Evolutionary conservation across 2,888 invertebrate species (phyloP), one percentile per base, ranked within the genome.

Genomic region (Nebria brevicollis): DNA sequence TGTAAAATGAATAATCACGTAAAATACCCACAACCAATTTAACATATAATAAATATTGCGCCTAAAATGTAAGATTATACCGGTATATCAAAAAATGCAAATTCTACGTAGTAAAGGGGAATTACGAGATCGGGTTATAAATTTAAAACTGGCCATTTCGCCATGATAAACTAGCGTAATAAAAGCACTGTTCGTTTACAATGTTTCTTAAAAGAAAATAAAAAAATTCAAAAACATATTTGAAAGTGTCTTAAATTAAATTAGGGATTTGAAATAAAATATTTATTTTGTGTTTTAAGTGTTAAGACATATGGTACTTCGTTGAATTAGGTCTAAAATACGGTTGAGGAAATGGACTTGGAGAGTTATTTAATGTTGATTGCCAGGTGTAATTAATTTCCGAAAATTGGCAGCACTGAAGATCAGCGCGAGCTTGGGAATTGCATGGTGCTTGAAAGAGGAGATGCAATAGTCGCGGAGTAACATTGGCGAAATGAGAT

Each of bases 121-220:
- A 42, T 34, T 34, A 42, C 7, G n/a, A 10, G 20, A 42, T 6
- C n/a, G 34, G 41, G 78, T 74, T 79, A 65, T 79, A 79, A 79
- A 79, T 79, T 79, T 79, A 41, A 65, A 73, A 65, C 74, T 66
- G 73, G 73, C 64, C 78, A 42, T 64, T 79, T 79, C 8, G 64
- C 74, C 73, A 79, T 79, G 78, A 79, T 79, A 79, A 79, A 79
- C 42, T 66, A 73, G n/a, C 43, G 74, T 79, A 79, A 79, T 79
- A 79, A 79, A 79, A 79, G 68, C 72, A 34, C 43, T 72, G 77
- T 70, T 68, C 54, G 54, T 54, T 54, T 54, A 54, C 54, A 54
- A 54, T 66, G 76, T 15, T 43, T 68, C 68, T 77, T 77, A 66
- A 77, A 41, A 77, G 76, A 77, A 77, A 65, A 77, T 77, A 66